These are phyloP conservation scores for Lasioglossum oenotherae DNA, from an alignment of 2,888 invertebrate species.

Conservation along the genomic window DNA sequence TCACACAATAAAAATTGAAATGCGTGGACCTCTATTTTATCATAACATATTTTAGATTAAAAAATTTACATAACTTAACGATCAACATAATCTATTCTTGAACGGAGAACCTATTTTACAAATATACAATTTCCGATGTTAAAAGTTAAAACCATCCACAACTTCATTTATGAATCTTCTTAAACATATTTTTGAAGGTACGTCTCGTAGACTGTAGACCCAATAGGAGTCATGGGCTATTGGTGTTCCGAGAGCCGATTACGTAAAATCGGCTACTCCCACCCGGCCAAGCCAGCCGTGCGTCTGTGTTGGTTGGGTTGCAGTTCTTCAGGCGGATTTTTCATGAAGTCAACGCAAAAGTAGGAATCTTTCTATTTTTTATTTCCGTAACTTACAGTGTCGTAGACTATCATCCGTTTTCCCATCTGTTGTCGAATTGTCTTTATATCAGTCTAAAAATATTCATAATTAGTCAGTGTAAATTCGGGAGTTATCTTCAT, in stretches of 20 bases:
- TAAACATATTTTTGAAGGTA: neutral
- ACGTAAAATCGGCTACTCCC: too few species aligned
- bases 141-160: neutral
- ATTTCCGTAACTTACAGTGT: too few species aligned
- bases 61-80: neutral
- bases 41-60: neutral
- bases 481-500: too few species aligned
- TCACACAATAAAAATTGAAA: too few species aligned
- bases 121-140: neutral
- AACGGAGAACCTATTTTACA: neutral
- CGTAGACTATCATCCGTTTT: too few species aligned
- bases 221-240: neutral
- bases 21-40: too few species aligned
- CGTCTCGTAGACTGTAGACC: neutral
- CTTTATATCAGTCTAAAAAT: too few species aligned
- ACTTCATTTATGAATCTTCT: neutral
- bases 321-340: neutral
- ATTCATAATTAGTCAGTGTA: too few species aligned
- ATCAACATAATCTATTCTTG: neutral
- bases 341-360: neutral
- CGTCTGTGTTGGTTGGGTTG: neutral
- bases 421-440: too few species aligned
- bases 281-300: neutral
- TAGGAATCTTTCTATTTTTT: too few species aligned
- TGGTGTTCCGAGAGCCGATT: too few species aligned